phyloP scores from a whole-genome alignment of 2,797 vertebrate species.

The Enteromius paludinosus region DNA sequence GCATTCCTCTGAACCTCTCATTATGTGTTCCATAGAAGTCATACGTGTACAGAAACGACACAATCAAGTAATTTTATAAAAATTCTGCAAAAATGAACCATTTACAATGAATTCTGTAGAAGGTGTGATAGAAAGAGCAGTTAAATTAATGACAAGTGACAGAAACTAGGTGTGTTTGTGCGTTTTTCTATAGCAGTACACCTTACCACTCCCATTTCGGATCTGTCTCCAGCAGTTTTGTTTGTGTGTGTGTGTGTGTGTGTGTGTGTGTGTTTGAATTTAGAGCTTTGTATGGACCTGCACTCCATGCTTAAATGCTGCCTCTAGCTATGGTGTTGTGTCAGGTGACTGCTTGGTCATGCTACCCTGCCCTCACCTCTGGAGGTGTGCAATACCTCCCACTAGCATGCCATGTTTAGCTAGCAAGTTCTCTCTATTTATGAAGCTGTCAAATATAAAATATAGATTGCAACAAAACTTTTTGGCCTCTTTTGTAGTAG shows the following conservation, averaged over 20 bases:
- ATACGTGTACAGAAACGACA: neutral
- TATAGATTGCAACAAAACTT: neutral
- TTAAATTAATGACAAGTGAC: neutral
- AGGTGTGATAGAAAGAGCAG: neutral
- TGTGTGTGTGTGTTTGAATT: neutral
- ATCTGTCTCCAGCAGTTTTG: neutral
- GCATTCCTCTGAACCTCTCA: neutral
- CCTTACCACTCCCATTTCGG: slow-evolving; percentile 14
- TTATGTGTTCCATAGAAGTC: neutral
- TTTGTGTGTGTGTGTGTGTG: neutral
- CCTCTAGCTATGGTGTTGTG: slow-evolving; percentile 18
- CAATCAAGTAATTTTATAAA: neutral
- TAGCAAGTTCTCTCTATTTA: neutral
- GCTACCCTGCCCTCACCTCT: slow-evolving; percentile 29
- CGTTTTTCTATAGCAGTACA: slow-evolving; percentile 6
- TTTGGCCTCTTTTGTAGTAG: neutral
- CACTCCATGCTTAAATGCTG: slow-evolving; percentile 3
- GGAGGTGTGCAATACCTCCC: slow-evolving; percentile 27
- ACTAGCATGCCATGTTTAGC: neutral
- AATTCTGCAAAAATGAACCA: neutral
- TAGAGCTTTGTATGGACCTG: slow-evolving; percentile 30
- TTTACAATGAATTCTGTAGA: neutral
- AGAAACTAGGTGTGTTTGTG: slow-evolving; percentile 5
- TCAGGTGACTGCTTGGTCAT: slow-evolving; percentile 34
- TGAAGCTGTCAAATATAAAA: neutral